Conservation (phyloP, 2,888 invertebrate genomes). For the Drosophila niveifrons region DNA sequence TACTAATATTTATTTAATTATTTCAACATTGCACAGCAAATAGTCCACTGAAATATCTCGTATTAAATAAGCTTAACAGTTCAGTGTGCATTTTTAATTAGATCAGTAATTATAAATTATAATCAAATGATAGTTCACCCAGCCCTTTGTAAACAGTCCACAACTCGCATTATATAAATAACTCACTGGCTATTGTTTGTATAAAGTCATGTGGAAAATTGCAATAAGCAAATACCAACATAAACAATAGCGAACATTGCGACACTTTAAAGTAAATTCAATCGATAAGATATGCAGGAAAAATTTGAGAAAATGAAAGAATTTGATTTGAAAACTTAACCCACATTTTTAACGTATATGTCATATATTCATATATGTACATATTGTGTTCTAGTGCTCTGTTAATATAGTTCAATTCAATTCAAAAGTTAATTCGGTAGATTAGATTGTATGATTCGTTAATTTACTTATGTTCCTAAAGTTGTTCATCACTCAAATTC, state of each 20-base stretch:
- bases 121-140: not conserved
- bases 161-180: not conserved
- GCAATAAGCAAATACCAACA: not conserved
- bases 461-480: no score
- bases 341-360: no score
- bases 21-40: not conserved
- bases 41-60: no score
- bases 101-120: not conserved
- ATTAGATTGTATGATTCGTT: no score
- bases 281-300: not conserved
- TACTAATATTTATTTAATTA: not conserved
- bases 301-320: no score
- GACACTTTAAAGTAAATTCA: not conserved
- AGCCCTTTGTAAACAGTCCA: not conserved
- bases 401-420: no score
- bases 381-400: no score
- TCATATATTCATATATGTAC: no score
- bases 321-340: no score
- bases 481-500: no score
- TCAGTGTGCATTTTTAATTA: not conserved
- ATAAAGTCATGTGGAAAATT: not conserved
- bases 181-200: not conserved
- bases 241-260: not conserved
- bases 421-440: no score
- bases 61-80: no score